A percentile compares a stretch with the other conserved stretches of the same genome.
These are phyloP conservation scores for Gorsachius goisagi DNA, from an alignment of 2,113 vertebrate species.

Conservation along the genomic window DNA sequence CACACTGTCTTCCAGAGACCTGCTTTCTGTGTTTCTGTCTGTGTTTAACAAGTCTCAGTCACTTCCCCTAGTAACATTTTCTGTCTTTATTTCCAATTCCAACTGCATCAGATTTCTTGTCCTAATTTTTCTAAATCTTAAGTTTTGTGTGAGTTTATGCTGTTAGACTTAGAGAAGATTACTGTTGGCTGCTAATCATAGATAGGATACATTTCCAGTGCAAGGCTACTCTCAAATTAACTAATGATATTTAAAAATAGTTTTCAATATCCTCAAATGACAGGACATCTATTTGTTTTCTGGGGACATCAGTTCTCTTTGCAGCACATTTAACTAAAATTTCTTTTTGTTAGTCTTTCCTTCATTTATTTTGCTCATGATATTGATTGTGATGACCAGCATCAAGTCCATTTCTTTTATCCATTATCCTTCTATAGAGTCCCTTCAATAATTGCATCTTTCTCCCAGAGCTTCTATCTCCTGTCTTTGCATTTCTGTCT, in stretches of 20 bases:
- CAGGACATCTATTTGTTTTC: background rate
- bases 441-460: background rate
- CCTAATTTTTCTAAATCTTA: background rate
- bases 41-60: background rate
- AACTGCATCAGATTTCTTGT: background rate
- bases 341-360: background rate
- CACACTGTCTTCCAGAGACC: background rate
- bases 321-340: background rate
- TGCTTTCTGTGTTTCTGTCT: background rate
- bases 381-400: background rate
- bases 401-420: background rate
- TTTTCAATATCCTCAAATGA: constrained; percentile 10
- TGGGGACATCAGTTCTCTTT: background rate
- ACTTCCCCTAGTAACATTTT: background rate
- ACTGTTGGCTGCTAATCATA: background rate
- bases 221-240: background rate
- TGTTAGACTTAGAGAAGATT: background rate
- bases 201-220: background rate
- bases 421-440: background rate
- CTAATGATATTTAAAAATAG: background rate
- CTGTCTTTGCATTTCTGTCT: background rate
- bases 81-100: background rate
- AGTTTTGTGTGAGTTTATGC: background rate
- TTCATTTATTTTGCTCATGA: background rate
- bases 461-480: background rate